Evolutionary conservation across 2,888 invertebrate species (phyloP), one percentile per base, ranked within the genome.

Genomic region (Tenthredo livida): DNA sequence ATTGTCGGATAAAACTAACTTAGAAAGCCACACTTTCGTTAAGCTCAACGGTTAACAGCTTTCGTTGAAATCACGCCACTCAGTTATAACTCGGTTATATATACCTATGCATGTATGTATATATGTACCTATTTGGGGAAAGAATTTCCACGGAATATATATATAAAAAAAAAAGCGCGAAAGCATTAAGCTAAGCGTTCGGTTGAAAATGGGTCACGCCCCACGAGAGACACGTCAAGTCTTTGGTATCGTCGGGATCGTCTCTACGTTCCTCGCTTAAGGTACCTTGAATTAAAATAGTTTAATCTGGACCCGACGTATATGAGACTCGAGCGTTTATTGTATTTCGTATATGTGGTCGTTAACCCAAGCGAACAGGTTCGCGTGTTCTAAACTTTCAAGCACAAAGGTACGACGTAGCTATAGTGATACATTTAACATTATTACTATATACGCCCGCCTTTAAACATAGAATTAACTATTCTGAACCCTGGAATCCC

Each of bases 191-290:
- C 47, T 70, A 50, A 83, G 29, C 67, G 29, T 67, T 37, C 43
- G 10, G 67, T 83, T 47, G 83, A 83, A 83, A 83, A 83, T 83
- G 83, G 83, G 83, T 83, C 83, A 83, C 83, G 83, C 83, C 83
- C 83, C 83, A 37, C 67, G 67, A 83, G 83, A 83, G 83, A 83
- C 65, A 70, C 50, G 67, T 83, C 43, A 43, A 29, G 40, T 17
- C n/a, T 25, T 47, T 80, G 58, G 21, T 21, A 47, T 33, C 80
- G n/a, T n/a, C 21, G n/a, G 21, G 61, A 61, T n/a, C n/a, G 80
- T 80, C 21, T 25, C 61, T 47, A 21, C 29, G 25, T 50, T 15
- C 5, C 10, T 10, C 33, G 77, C 12, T 29, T 7, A 77, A 29
- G 54, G 73, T 40, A 73, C 17, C 61, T 37, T 37, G 58, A 61